These are phyloP conservation scores for Nothoprocta perdicaria DNA, from an alignment of 2,113 vertebrate species.

Conservation along the genomic window DNA sequence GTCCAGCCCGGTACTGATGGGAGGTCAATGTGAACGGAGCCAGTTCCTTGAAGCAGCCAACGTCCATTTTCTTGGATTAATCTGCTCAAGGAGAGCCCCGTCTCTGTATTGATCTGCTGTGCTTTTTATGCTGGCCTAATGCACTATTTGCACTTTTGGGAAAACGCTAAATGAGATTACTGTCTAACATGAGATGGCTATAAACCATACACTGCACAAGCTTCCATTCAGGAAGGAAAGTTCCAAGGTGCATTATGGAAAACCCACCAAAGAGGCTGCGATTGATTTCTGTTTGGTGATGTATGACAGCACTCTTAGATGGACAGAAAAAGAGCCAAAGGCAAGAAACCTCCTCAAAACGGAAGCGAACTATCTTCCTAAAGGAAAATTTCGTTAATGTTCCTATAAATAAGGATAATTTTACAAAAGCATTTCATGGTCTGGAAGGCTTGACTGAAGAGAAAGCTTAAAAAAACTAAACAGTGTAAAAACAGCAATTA, in stretches of 20 bases:
- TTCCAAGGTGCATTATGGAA: constrained; percentile 35
- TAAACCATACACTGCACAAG: constrained; percentile 61
- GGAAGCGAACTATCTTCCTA: constrained; percentile 15
- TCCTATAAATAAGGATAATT: background rate
- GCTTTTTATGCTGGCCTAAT: constrained; percentile 61
- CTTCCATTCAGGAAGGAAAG: constrained; percentile 60
- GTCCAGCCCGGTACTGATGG: background rate
- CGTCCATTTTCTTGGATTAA: constrained; percentile 61
- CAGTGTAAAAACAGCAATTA: background rate
- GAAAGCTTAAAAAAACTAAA: background rate
- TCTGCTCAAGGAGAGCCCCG: constrained; percentile 13
- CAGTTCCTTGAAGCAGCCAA: constrained; percentile 21
- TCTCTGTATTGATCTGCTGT: constrained; percentile 65
- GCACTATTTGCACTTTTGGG: constrained; percentile 75
- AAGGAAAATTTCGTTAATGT: background rate
- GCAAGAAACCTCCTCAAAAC: constrained; percentile 28
- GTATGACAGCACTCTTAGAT: background rate
- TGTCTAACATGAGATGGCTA: constrained; percentile 67
- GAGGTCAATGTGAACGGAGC: constrained; percentile 1
- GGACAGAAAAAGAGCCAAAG: constrained; percentile 33
- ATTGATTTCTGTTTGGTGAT: constrained; percentile 53
- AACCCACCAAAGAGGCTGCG: background rate
- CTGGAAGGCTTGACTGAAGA: background rate
- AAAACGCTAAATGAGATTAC: constrained; percentile 75
- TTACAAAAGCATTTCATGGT: background rate